A percentile compares a stretch with the other conserved stretches of the same genome.
phyloP scores from a whole-genome alignment of 1,140 invertebrate genomes.

The Drosophila orena region DNA sequence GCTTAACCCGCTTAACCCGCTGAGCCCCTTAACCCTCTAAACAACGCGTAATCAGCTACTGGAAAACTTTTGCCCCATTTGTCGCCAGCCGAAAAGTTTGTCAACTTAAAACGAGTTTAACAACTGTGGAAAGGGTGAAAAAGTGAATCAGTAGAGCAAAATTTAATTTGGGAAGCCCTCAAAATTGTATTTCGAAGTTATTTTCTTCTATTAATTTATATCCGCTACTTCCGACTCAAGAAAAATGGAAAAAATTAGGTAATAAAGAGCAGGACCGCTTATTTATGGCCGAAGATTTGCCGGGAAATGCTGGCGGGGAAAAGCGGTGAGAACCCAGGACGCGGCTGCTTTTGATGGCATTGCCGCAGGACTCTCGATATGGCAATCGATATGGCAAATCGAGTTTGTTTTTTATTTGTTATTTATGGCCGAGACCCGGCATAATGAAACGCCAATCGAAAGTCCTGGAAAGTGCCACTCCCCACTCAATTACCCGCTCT shows the following conservation, averaged over 20 bases:
- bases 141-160: conserved; percentile 2
- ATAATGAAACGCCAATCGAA: conserved; percentile 82
- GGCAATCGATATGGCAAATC: conserved; percentile 63
- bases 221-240: conserved; percentile 11
- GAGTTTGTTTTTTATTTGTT: conserved; percentile 61
- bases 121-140: not conserved
- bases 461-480: conserved; percentile 28
- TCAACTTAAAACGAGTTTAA: conserved; percentile 51
- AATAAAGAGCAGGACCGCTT: conserved; percentile 66
- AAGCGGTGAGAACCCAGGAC: conserved; percentile 22
- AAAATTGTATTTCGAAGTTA: conserved; percentile 65
- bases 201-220: conserved; percentile 51
- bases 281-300: conserved; percentile 70
- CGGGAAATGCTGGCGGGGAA: not conserved
- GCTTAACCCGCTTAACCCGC: conserved; percentile 2
- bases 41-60: conserved; percentile 25
- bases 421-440: conserved; percentile 55
- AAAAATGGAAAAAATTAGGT: conserved; percentile 32
- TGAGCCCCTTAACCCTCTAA: not conserved
- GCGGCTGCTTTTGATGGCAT: conserved; percentile 60
- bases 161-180: conserved; percentile 36
- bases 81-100: conserved; percentile 34
- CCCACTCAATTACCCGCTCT: conserved; percentile 31
- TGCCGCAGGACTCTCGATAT: conserved; percentile 13
- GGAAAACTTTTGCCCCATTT: conserved; percentile 36